Evolutionary conservation across 2,888 invertebrate genomes (phyloP).

Genomic region (Epirrita christyi): DNA sequence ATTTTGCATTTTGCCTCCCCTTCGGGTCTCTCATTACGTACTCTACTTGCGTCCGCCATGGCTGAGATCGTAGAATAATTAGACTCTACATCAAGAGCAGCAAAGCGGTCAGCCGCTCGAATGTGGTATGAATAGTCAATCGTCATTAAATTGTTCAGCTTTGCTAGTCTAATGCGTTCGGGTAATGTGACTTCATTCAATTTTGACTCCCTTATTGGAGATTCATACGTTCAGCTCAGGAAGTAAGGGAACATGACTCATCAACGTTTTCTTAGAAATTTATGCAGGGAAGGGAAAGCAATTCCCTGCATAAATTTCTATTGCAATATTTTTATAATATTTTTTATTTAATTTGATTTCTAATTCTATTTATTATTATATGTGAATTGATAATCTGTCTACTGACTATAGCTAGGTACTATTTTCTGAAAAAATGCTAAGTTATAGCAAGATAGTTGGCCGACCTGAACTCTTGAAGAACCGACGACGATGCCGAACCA

Average conservation of each 20-base stretch:
- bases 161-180: slow-evolving; percentile 78
- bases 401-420: too few relatives aligned
- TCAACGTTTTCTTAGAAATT: slow-evolving; percentile 25
- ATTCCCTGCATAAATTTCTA: too few relatives aligned
- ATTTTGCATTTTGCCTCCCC: slow-evolving; percentile 73
- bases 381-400: too few relatives aligned
- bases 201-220: slow-evolving; percentile 33
- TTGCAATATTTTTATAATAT: too few relatives aligned
- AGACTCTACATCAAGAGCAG: slow-evolving; percentile 82
- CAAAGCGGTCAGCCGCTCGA: slow-evolving; percentile 79
- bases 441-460: too few relatives aligned
- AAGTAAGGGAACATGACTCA: slow-evolving; percentile 23
- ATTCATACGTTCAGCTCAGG: slow-evolving; percentile 21
- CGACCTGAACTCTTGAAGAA: too few relatives aligned
- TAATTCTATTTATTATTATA: too few relatives aligned
- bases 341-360: too few relatives aligned
- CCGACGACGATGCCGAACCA: too few relatives aligned
- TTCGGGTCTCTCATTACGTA: slow-evolving; percentile 70
- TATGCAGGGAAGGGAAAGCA: background rate
- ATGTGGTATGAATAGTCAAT: slow-evolving; percentile 83
- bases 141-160: slow-evolving; percentile 83
- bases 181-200: slow-evolving; percentile 48
- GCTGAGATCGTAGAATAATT: slow-evolving; percentile 81
- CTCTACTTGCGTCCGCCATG: slow-evolving; percentile 71
- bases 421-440: too few relatives aligned